A percentile compares a stretch with the other conserved stretches of the same genome.
These are phyloP conservation scores for Agriopis leucophaearia DNA, from an alignment of 2,888 invertebrate genomes.

Conservation along the genomic window DNA sequence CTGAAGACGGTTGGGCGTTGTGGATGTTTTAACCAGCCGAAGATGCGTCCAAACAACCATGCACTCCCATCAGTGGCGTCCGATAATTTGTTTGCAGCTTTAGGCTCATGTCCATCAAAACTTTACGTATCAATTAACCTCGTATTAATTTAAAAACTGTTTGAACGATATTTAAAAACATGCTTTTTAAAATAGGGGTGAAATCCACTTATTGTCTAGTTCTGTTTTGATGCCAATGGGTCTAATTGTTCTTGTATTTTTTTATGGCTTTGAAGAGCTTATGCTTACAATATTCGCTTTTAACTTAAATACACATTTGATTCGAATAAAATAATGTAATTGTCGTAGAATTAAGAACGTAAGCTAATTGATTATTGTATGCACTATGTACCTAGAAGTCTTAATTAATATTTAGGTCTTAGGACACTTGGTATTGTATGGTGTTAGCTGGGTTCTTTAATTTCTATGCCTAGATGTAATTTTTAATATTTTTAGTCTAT, in stretches of 20 bases:
- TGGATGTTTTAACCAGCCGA: too few species aligned
- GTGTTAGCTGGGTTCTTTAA: constrained; percentile 33
- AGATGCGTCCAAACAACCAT: too few species aligned
- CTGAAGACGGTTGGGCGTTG: too few species aligned
- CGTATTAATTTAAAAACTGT: too few species aligned
- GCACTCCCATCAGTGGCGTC: too few species aligned
- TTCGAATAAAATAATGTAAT: constrained; percentile 24
- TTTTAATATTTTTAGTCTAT: constrained; percentile 25
- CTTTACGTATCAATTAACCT: not conserved
- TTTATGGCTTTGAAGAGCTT: too few species aligned
- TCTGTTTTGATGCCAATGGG: not conserved
- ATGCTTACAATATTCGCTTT: not conserved
- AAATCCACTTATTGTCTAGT: not conserved
- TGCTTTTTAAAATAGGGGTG: not conserved
- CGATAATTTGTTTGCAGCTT: too few species aligned
- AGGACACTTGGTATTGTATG: constrained; percentile 11
- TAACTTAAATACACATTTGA: constrained; percentile 1
- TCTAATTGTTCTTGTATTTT: too few species aligned
- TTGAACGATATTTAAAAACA: not conserved
- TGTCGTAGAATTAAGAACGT: constrained; percentile 16
- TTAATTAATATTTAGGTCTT: constrained; percentile 16
- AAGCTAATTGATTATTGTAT: constrained; percentile 1
- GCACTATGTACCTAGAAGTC: constrained; percentile 17
- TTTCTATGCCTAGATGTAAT: constrained; percentile 29
- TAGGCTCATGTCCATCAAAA: not conserved